phyloP scores from a whole-genome alignment of 2,888 invertebrate genomes.

The Drosophila vallismaia region DNA sequence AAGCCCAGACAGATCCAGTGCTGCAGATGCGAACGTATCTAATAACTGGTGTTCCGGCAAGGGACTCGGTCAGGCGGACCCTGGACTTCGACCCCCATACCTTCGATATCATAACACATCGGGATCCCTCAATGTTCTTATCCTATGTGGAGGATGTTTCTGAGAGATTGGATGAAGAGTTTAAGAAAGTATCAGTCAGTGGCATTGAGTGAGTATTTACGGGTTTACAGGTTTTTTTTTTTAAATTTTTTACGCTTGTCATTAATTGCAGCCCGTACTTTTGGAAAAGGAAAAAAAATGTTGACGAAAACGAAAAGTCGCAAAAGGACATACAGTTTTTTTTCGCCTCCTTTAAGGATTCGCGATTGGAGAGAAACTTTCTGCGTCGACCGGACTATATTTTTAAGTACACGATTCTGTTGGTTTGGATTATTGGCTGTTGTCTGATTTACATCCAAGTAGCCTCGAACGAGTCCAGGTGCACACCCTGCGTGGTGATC shows the following conservation, averaged over 20 bases:
- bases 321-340: conserved; percentile 60
- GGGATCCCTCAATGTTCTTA: not conserved
- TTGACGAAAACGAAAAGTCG: not conserved
- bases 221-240: too few species aligned
- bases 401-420: conserved; percentile 91
- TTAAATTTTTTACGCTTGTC: too few species aligned
- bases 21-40: conserved; percentile 91
- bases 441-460: conserved; percentile 85
- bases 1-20: conserved; percentile 86
- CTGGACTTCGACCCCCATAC: not conserved
- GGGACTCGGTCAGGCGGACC: not conserved
- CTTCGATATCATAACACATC: not conserved
- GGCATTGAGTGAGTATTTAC: conserved; percentile 87
- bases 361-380: conserved; percentile 89
- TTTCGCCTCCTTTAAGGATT: conserved; percentile 86
- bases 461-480: not conserved
- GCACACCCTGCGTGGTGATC: conserved; percentile 85
- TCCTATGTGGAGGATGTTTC: not conserved
- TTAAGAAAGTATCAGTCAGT: conserved; percentile 91
- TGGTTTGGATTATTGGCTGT: conserved; percentile 86
- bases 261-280: too few species aligned
- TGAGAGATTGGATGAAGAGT: conserved; percentile 85
- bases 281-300: too few species aligned
- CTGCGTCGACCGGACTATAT: conserved; percentile 91
- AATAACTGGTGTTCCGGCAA: conserved; percentile 83